phyloP scores from a whole-genome alignment of 2,888 invertebrate species.

The Phengaris arion region DNA sequence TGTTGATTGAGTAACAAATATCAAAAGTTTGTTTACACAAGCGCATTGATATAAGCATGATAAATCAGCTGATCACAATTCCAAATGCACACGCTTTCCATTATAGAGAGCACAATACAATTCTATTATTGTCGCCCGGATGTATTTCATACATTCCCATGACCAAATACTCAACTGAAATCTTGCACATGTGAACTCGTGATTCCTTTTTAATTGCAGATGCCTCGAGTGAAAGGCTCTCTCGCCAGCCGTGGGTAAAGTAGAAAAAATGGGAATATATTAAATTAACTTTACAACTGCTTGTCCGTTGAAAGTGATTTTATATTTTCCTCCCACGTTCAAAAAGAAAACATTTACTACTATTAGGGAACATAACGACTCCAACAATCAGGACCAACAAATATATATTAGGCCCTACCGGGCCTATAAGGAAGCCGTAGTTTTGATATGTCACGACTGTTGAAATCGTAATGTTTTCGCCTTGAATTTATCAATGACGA shows the following conservation, averaged over 20 bases:
- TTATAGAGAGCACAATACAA: constrained; percentile 19
- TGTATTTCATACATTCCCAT: constrained; percentile 17
- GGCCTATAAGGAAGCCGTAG: no score
- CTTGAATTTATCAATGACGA: no score
- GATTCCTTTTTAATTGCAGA: constrained; percentile 16
- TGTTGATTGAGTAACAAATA: neutral
- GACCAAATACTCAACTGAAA: constrained; percentile 23
- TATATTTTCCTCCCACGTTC: no score
- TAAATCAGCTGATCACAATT: neutral
- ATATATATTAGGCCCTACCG: no score
- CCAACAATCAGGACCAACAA: no score
- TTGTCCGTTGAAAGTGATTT: no score
- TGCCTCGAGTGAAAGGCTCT: neutral
- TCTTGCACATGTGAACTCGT: constrained; percentile 18
- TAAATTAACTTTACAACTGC: neutral
- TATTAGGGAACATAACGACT: no score
- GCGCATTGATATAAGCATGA: neutral
- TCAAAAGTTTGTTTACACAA: neutral
- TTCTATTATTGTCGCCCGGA: constrained; percentile 22
- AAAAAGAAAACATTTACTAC: no score
- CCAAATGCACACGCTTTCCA: constrained; percentile 3
- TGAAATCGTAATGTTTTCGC: no score
- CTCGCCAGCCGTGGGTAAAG: neutral
- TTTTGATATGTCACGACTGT: no score
- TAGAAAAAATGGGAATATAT: neutral